Conservation (phyloP, 2,888 invertebrate species). For the Nephrocerus scutellatus region DNA sequence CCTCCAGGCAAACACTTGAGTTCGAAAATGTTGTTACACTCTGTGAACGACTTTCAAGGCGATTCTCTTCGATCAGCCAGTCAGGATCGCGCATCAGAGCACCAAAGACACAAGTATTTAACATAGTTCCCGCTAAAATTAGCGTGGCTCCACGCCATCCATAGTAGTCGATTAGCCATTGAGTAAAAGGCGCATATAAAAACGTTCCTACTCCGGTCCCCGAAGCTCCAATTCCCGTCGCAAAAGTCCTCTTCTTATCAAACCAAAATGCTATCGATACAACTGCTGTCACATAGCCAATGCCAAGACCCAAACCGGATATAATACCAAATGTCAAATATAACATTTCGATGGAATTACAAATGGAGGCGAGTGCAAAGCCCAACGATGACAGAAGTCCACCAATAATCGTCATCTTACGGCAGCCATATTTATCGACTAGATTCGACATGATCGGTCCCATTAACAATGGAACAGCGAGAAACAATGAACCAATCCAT, state of each 20-base stretch:
- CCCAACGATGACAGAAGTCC: slow-evolving; percentile 67
- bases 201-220: slow-evolving; percentile 88
- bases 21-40: slow-evolving; percentile 47
- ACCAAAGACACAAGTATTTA: slow-evolving; percentile 80
- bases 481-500: slow-evolving; percentile 83
- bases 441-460: slow-evolving; percentile 64
- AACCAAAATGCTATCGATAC: slow-evolving; percentile 91
- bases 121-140: slow-evolving; percentile 72
- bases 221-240: slow-evolving; percentile 80
- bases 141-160: slow-evolving; percentile 82
- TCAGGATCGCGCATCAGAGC: slow-evolving; percentile 82
- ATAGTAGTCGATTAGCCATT: slow-evolving; percentile 62
- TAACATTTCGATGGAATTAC: slow-evolving; percentile 67
- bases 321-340: slow-evolving; percentile 80
- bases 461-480: slow-evolving; percentile 78
- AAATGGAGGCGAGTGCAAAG: slow-evolving; percentile 66
- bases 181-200: slow-evolving; percentile 78
- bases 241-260: slow-evolving; percentile 77
- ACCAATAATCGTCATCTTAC: slow-evolving; percentile 66
- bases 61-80: slow-evolving; percentile 55
- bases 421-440: slow-evolving; percentile 80
- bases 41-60: slow-evolving; percentile 46
- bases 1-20: slow-evolving; percentile 45
- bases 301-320: slow-evolving; percentile 74
- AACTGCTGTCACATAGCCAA: slow-evolving; percentile 80